These are phyloP conservation scores for Scomber scombrus DNA, from an alignment of 2,113 vertebrate species.

Conservation along the genomic window DNA sequence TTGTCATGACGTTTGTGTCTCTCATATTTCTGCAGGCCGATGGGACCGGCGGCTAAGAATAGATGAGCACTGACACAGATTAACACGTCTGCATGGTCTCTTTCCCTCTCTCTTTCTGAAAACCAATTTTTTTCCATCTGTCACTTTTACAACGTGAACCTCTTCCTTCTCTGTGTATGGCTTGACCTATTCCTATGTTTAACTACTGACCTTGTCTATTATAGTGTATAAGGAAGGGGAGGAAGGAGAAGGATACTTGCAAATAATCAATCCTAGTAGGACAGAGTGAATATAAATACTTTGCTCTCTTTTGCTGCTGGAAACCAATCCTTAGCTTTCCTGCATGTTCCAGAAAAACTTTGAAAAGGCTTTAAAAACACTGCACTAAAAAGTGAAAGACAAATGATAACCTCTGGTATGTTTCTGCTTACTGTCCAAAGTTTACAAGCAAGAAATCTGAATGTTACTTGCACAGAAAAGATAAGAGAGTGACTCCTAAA, in stretches of 20 bases:
- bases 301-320: slow-evolving; percentile 1
- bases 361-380: too few species aligned
- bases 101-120: slow-evolving; percentile 20
- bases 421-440: too few species aligned
- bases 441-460: not conserved
- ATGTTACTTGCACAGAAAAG: not conserved
- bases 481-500: slow-evolving; percentile 50
- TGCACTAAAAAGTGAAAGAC: too few species aligned
- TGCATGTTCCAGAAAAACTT: too few species aligned
- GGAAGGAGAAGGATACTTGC: not conserved
- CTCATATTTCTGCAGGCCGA: slow-evolving; percentile 77
- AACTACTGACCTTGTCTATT: not conserved
- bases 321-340: not conserved
- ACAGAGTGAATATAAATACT: not conserved
- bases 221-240: not conserved
- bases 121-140: slow-evolving; percentile 40
- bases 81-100: slow-evolving; percentile 46
- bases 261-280: not conserved
- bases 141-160: not conserved
- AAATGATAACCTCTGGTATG: too few species aligned
- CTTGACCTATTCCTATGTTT: slow-evolving; percentile 28
- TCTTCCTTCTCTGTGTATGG: not conserved
- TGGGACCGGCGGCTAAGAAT: slow-evolving; percentile 69
- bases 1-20: slow-evolving; percentile 57
- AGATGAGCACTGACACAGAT: slow-evolving; percentile 73